Evolutionary conservation across 2,888 invertebrate species (phyloP).

Genomic region (Pseudanteris insignis): DNA sequence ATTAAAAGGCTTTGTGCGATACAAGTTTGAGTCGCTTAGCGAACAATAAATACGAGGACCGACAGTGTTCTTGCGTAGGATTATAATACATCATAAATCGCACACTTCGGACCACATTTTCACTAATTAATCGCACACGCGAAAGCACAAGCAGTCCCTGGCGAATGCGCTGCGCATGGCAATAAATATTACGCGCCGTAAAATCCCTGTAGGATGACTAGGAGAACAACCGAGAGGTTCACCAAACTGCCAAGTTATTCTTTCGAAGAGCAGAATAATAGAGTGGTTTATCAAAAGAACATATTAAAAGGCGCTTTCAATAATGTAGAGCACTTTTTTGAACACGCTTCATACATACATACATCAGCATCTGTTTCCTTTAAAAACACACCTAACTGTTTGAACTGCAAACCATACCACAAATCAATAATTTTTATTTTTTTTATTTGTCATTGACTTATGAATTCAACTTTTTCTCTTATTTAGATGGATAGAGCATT

Average conservation of each 20-base stretch:
- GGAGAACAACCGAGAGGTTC: background rate
- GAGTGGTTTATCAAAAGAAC: constrained; percentile 3
- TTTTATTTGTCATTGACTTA: too few relatives aligned
- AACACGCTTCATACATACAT: too few relatives aligned
- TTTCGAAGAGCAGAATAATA: background rate
- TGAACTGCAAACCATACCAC: too few relatives aligned
- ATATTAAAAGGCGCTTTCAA: background rate
- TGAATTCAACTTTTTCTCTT: too few relatives aligned
- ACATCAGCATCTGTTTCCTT: too few relatives aligned
- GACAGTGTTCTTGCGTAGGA: constrained; percentile 16
- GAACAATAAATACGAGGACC: constrained; percentile 32
- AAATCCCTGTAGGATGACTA: constrained; percentile 6
- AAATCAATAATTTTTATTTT: too few relatives aligned
- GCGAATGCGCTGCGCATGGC: constrained; percentile 10
- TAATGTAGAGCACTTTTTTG: too few relatives aligned
- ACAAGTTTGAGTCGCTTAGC: constrained; percentile 20
- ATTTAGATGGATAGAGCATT: too few relatives aligned
- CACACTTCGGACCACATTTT: constrained; percentile 29
- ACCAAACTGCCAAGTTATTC: constrained; percentile 16
- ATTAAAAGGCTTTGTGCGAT: constrained; percentile 18
- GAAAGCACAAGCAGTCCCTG: constrained; percentile 38
- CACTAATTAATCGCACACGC: constrained; percentile 39
- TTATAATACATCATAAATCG: constrained; percentile 41
- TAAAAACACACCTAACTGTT: too few relatives aligned
- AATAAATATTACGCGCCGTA: constrained; percentile 26